Percentiles rank a stretch among this genome's conserved stretches.
Conservation (phyloP, 2,888 invertebrate species). For the Aspidiotus rigidus region DNA sequence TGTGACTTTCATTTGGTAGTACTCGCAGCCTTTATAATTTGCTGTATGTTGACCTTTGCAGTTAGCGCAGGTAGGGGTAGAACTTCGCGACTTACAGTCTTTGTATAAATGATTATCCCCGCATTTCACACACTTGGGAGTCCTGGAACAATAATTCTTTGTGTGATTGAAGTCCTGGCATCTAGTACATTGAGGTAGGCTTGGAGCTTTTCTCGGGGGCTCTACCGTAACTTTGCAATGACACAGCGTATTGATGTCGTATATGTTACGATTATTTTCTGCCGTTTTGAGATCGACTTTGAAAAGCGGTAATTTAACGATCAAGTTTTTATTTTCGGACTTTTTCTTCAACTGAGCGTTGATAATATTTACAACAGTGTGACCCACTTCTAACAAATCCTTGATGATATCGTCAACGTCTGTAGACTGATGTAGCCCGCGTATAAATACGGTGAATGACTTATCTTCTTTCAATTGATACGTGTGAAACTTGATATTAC, state of each 20-base stretch:
- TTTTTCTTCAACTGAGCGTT: constrained; percentile 2
- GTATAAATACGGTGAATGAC: constrained; percentile 2
- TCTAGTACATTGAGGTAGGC: constrained; percentile 6
- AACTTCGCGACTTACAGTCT: constrained; percentile 5
- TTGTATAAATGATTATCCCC: background rate
- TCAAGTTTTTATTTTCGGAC: background rate
- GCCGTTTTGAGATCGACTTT: constrained; percentile 2
- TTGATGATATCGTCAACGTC: background rate
- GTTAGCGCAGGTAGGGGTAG: constrained; percentile 5
- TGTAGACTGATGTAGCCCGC: constrained; percentile 1
- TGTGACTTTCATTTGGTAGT: background rate
- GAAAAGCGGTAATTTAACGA: constrained; percentile 7
- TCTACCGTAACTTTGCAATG: background rate
- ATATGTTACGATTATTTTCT: constrained; percentile 1
- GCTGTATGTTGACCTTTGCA: constrained; percentile 5
- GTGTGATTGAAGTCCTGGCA: constrained; percentile 5
- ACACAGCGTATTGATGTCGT: background rate
- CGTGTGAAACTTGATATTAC: constrained; percentile 6
- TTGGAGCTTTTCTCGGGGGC: constrained; percentile 3
- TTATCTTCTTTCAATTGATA: constrained; percentile 5
- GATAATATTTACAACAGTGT: background rate
- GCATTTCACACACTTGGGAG: constrained; percentile 5
- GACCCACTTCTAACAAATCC: constrained; percentile 8
- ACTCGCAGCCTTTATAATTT: constrained; percentile 5
- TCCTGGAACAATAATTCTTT: constrained; percentile 8